Conservation (phyloP, 2,113 vertebrate genomes). For the Tretioscincus oriximinensis region DNA sequence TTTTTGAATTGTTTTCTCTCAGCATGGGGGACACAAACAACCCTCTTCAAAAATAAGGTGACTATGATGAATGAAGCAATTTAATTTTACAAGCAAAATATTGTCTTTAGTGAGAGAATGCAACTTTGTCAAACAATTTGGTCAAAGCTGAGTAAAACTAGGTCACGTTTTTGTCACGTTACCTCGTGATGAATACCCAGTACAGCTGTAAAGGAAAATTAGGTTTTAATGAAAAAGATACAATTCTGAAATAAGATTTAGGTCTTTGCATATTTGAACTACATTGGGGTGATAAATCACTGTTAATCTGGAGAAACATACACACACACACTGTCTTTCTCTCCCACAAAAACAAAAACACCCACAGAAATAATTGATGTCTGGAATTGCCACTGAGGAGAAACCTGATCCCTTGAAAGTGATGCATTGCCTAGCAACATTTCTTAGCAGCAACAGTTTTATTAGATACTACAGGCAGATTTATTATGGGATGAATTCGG, state of each 20-base stretch:
- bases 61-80: not conserved
- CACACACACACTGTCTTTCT: too few relatives aligned
- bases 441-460: slow-evolving; percentile 28
- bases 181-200: slow-evolving; percentile 23
- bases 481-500: not conserved
- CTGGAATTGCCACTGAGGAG: slow-evolving; percentile 37
- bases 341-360: too few relatives aligned
- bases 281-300: not conserved
- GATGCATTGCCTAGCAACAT: slow-evolving; percentile 48
- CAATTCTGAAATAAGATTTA: slow-evolving; percentile 27
- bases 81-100: slow-evolving; percentile 14
- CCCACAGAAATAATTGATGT: slow-evolving; percentile 37
- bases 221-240: slow-evolving; percentile 42
- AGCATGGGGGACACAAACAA: slow-evolving; percentile 14
- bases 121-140: slow-evolving; percentile 29
- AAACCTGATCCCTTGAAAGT: slow-evolving; percentile 22
- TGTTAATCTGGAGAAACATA: slow-evolving; percentile 21
- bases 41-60: not conserved
- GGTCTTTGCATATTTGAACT: slow-evolving; percentile 31
- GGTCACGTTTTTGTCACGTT: slow-evolving; percentile 20
- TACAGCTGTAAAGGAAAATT: slow-evolving; percentile 33
- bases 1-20: not conserved
- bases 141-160: slow-evolving; percentile 14
- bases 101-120: slow-evolving; percentile 8
- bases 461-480: slow-evolving; percentile 26